Evolutionary conservation across 2,797 vertebrate species (phyloP).

Genomic region (Pantherophis vulpinus): DNA sequence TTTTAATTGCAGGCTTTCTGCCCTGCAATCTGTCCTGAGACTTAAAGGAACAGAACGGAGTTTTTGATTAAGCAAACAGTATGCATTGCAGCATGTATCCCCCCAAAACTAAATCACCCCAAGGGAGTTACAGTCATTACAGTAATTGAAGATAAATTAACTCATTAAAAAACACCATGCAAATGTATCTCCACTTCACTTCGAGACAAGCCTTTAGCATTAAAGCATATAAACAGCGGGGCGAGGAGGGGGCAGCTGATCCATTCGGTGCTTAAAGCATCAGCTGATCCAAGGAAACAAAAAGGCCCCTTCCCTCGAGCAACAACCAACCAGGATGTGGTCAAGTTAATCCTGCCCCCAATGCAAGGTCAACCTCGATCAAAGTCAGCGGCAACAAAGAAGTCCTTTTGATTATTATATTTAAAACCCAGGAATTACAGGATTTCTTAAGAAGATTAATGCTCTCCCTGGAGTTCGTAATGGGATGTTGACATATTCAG

Average conservation of each 20-base stretch:
- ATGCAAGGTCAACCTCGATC: not conserved
- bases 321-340: not conserved
- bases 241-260: no score
- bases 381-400: conserved; percentile 13
- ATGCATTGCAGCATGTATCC: not conserved
- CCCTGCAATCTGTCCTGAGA: not conserved
- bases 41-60: not conserved
- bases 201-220: not conserved
- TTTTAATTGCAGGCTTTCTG: not conserved
- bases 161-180: not conserved
- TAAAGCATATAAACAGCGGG: not conserved
- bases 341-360: not conserved
- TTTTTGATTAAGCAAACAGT: not conserved
- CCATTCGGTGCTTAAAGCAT: not conserved
- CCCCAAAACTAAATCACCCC: not conserved
- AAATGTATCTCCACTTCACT: not conserved
- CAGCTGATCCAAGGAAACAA: not conserved
- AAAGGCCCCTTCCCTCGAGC: not conserved
- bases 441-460: conserved; percentile 22
- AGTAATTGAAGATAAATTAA: not conserved
- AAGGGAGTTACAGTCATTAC: not conserved
- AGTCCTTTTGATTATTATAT: conserved; percentile 3
- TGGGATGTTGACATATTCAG: conserved; percentile 16
- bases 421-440: conserved; percentile 1
- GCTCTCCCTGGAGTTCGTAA: not conserved